phyloP scores from a whole-genome alignment of 2,888 invertebrate species.

The Perizoma affinitatum region DNA sequence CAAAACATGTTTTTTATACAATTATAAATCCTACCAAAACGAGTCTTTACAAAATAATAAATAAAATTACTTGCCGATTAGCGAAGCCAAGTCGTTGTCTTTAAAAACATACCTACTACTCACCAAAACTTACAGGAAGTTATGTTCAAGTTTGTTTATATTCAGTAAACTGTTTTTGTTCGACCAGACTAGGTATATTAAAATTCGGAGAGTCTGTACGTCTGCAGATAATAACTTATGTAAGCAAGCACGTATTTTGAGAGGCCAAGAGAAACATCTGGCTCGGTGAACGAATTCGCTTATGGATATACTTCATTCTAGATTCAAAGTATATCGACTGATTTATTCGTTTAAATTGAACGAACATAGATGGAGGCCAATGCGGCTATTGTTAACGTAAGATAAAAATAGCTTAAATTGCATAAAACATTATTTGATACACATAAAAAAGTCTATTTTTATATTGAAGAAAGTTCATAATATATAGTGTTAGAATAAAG shows the following conservation, averaged over 20 bases:
- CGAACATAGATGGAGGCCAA: not conserved
- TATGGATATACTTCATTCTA: not conserved
- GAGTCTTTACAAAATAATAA: too few relatives aligned
- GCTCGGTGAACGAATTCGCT: not conserved
- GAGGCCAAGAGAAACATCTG: slow-evolving; percentile 10
- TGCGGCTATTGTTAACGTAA: not conserved
- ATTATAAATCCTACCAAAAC: too few relatives aligned
- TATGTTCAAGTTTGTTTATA: slow-evolving; percentile 14
- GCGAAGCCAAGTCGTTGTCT: too few relatives aligned
- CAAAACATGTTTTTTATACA: too few relatives aligned
- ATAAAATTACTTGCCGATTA: too few relatives aligned
- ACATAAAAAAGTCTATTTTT: too few relatives aligned
- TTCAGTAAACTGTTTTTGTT: slow-evolving; percentile 8
- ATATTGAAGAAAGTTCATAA: too few relatives aligned
- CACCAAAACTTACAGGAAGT: too few relatives aligned
- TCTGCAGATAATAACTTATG: slow-evolving; percentile 14
- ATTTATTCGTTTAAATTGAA: not conserved
- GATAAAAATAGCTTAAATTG: too few relatives aligned
- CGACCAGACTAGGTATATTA: not conserved
- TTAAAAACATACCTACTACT: too few relatives aligned
- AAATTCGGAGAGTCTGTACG: slow-evolving; percentile 1
- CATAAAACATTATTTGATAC: not conserved
- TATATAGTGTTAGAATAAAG: too few relatives aligned
- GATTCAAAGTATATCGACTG: not conserved
- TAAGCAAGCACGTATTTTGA: slow-evolving; percentile 12